These are phyloP conservation scores for Listronotus oregonensis DNA, from an alignment of 1,140 invertebrate genomes.

Conservation along the genomic window DNA sequence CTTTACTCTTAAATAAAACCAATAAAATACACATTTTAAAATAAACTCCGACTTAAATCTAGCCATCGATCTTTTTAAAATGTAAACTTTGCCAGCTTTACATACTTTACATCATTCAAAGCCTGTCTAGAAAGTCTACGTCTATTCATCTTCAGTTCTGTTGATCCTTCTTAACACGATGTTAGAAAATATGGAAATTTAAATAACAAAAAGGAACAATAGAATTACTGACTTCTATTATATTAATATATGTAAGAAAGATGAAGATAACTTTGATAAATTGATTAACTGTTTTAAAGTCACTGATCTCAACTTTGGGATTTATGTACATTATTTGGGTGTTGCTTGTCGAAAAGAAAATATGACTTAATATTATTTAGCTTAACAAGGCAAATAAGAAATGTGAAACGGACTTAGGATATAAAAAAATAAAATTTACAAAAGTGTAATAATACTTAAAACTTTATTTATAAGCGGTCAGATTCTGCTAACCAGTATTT, in stretches of 20 bases:
- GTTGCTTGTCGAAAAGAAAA: not conserved
- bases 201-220: slow-evolving; percentile 24
- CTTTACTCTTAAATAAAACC: too few relatives aligned
- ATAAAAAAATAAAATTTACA: too few relatives aligned
- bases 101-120: slow-evolving; percentile 5
- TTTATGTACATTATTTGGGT: not conserved
- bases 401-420: too few relatives aligned
- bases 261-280: slow-evolving; percentile 7
- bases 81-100: not conserved
- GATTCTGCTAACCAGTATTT: too few relatives aligned
- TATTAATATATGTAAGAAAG: not conserved
- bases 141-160: slow-evolving; percentile 13
- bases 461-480: too few relatives aligned
- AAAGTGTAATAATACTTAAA: too few relatives aligned
- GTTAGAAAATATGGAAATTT: slow-evolving; percentile 23
- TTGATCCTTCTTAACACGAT: slow-evolving; percentile 5
- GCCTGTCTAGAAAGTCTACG: not conserved
- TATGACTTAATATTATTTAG: too few relatives aligned
- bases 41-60: not conserved
- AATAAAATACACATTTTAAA: too few relatives aligned
- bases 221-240: slow-evolving; percentile 5
- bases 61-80: slow-evolving; percentile 6
- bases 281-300: not conserved
- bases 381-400: too few relatives aligned
- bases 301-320: slow-evolving; percentile 1